phyloP scores from a whole-genome alignment of 2,888 invertebrate species.

The Drosophila pseudotalamancana region DNA sequence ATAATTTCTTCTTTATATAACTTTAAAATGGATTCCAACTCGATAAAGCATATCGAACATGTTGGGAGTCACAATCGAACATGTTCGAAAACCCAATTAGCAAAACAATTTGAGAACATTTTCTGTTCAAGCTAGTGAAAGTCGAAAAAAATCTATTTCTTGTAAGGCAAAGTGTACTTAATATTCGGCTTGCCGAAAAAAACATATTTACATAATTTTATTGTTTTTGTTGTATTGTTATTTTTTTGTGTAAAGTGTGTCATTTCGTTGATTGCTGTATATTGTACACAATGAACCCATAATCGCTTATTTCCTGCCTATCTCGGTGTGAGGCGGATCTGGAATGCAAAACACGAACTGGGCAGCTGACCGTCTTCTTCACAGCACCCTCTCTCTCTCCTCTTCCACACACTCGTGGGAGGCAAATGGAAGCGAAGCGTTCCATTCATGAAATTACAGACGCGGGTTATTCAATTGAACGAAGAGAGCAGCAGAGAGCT shows the following conservation, averaged over 20 bases:
- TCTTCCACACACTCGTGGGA: not conserved
- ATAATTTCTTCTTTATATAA: too few species aligned
- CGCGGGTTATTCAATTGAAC: constrained; percentile 43
- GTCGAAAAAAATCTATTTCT: too few species aligned
- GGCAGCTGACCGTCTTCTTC: constrained; percentile 30
- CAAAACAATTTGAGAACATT: too few species aligned
- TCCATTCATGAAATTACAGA: constrained; percentile 61
- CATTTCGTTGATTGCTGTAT: constrained; percentile 35
- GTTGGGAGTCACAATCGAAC: not conserved
- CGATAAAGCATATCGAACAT: not conserved
- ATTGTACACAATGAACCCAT: constrained; percentile 48
- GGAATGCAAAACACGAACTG: constrained; percentile 58
- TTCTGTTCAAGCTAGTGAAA: not conserved
- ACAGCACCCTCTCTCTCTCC: not conserved
- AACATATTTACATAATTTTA: not conserved
- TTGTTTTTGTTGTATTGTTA: not conserved
- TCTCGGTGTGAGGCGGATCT: constrained; percentile 38
- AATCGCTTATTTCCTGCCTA: constrained; percentile 63
- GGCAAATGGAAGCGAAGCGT: constrained; percentile 14
- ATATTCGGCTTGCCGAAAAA: not conserved
- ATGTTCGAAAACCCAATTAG: not conserved
- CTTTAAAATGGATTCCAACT: too few species aligned
- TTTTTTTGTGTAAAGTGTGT: constrained; percentile 20
- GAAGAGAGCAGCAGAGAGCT: constrained; percentile 1
- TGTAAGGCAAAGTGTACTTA: not conserved